These are phyloP conservation scores for Caenorhabditis uteleia DNA, from an alignment of 2,888 invertebrate species.

Conservation along the genomic window DNA sequence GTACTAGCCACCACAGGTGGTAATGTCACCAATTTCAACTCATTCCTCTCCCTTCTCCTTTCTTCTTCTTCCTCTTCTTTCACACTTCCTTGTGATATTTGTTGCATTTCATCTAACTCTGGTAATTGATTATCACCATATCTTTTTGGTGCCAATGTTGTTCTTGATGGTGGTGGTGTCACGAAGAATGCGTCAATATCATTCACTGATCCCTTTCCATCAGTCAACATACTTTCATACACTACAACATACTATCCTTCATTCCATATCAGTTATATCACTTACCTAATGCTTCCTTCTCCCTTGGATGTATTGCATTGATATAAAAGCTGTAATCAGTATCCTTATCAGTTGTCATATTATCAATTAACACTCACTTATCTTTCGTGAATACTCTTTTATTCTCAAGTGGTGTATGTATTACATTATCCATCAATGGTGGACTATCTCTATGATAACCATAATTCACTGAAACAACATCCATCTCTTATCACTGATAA, in stretches of 20 bases:
- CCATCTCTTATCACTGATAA: no score
- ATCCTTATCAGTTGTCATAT: not conserved
- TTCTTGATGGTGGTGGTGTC: constrained; percentile 47
- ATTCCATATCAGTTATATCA: not conserved
- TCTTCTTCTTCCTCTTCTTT: constrained; percentile 18
- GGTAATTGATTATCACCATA: constrained; percentile 24
- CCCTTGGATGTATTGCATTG: constrained; percentile 30
- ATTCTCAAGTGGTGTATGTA: constrained; percentile 32
- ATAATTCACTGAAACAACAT: constrained; percentile 17
- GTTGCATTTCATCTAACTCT: constrained; percentile 7
- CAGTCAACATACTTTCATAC: constrained; percentile 36
- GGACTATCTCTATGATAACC: constrained; percentile 36
- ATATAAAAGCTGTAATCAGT: constrained; percentile 30
- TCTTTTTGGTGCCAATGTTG: constrained; percentile 33
- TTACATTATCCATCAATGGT: constrained; percentile 36
- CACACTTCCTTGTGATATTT: constrained; percentile 27
- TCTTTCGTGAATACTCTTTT: constrained; percentile 34
- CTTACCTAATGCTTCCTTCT: constrained; percentile 30
- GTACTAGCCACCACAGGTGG: constrained; percentile 30
- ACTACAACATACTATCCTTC: constrained; percentile 19
- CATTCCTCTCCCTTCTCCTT: not conserved
- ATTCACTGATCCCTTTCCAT: constrained; percentile 33
- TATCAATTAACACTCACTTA: constrained; percentile 14
- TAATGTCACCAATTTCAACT: constrained; percentile 41
- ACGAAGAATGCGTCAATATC: constrained; percentile 55